Evolutionary conservation across 2,888 invertebrate genomes (phyloP), one percentile per base, ranked within the genome.

Genomic region (Mylabris sibirica): DNA sequence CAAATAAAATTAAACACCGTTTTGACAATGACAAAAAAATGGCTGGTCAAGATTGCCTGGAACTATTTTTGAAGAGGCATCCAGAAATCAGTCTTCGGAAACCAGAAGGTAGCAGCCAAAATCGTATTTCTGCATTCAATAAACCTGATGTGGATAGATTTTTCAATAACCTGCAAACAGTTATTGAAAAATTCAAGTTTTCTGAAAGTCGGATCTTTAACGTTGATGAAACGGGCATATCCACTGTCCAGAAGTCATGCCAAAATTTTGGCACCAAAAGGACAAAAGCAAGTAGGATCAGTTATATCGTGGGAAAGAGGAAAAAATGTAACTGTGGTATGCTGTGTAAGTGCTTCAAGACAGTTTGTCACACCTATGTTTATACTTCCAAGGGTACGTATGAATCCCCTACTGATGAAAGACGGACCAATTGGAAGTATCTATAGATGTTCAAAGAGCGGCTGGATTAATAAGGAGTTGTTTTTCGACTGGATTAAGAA

Each of bases 171-270:
- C 68, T 78, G 34, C 63, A 68, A 63, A 66, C 60, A 22, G 65
- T 78, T 9, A 75, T 78, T 72, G 65, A 68, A 34, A 76, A 72
- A 61, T 65, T 73, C 53, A 8, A 71, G 24, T 77, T 78, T 68
- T 59, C 64, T 20, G 68, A 77, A 12, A 61, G 70, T 44, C 64
- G 72, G 12, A 78, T 82, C 17, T 85, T 78, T 68, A 85, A 85
- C 73, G 77, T 81, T 60, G 84, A 85, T 63, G 84, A 85, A 79
- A 85, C 82, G 17, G 53, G 63, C 20, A 81, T 85, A 59, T 74
- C 82, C 1, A 82, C 82, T 0, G 84, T 85, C 0, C 83, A 84
- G 74, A 70, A 71, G 1, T 81, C 83, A 1, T n/a, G 81, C 72
- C 35, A 83, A 81, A 79, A 76, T 85, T 24, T 64, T 62, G 35